phyloP scores from a whole-genome alignment of 2,888 invertebrate genomes.

The Druceiella hillmani region DNA sequence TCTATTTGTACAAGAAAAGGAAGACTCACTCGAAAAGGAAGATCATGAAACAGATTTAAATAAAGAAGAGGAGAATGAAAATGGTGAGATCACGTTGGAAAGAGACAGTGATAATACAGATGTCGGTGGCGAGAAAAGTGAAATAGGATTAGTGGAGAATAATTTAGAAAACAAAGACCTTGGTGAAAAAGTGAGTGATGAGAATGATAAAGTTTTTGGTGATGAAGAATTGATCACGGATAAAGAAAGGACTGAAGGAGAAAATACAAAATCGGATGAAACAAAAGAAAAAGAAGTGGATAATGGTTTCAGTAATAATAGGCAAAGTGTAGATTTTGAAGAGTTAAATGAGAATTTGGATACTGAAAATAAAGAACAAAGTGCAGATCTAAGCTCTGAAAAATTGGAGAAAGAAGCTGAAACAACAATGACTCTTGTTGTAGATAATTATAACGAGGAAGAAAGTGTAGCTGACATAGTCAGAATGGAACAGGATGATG shows the following conservation, averaged over 20 bases:
- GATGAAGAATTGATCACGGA: neutral
- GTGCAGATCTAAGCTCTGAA: too few relatives aligned
- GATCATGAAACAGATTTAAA: conserved; percentile 13
- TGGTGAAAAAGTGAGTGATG: neutral
- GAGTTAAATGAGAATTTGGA: too few relatives aligned
- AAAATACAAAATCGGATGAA: conserved; percentile 3
- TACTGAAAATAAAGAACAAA: too few relatives aligned
- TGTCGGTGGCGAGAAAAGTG: neutral
- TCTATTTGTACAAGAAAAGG: too few relatives aligned
- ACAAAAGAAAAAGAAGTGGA: neutral
- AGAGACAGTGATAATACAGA: neutral
- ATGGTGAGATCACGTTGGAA: conserved; percentile 1
- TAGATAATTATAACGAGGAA: too few relatives aligned
- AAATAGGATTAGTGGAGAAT: neutral
- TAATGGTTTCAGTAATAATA: too few relatives aligned
- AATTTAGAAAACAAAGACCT: neutral
- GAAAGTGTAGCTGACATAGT: too few relatives aligned
- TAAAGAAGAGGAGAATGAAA: neutral
- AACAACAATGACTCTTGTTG: too few relatives aligned
- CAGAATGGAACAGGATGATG: conserved; percentile 3
- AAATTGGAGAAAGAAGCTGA: too few relatives aligned
- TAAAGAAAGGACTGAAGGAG: neutral
- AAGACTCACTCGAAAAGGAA: conserved; percentile 31
- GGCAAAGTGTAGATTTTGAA: too few relatives aligned
- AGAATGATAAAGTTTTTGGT: neutral